phyloP scores from a whole-genome alignment of 1,140 invertebrate genomes.

The Cheumatopsyche charites region DNA sequence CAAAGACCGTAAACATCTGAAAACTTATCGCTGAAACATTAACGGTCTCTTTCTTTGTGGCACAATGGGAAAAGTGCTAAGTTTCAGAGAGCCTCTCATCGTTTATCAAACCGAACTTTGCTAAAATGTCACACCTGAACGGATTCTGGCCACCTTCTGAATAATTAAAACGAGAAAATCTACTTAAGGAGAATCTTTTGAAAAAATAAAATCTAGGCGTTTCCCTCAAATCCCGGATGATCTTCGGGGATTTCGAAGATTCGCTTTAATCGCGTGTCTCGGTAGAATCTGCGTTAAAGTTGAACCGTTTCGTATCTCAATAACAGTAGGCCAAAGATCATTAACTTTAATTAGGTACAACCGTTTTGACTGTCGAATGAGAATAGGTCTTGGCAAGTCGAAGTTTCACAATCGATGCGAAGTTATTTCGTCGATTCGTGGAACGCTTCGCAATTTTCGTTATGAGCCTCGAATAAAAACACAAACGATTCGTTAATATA shows the following conservation, averaged over 20 bases:
- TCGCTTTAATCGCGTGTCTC: slow-evolving; percentile 8
- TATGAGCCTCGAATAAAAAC: background rate
- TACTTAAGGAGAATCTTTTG: too few species aligned
- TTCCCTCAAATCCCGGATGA: background rate
- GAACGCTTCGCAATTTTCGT: background rate
- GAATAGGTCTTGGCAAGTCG: background rate
- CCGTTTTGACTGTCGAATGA: background rate
- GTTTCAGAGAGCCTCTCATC: slow-evolving; percentile 16
- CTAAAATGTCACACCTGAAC: background rate
- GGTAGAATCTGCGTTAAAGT: background rate
- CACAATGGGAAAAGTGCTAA: slow-evolving; percentile 5
- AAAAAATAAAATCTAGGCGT: background rate
- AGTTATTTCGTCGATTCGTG: background rate
- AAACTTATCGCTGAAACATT: too few species aligned
- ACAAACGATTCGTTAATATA: background rate
- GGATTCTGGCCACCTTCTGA: background rate
- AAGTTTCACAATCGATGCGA: too few species aligned
- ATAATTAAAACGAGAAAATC: background rate
- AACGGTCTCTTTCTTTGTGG: too few species aligned
- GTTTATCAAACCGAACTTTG: background rate
- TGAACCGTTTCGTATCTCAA: slow-evolving; percentile 6
- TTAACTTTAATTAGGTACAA: slow-evolving; percentile 22
- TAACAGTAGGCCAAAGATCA: background rate
- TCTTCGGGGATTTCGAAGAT: background rate
- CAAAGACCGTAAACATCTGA: too few species aligned